A percentile compares a stretch with the other conserved stretches of the same genome.
phyloP scores from a whole-genome alignment of 2,797 vertebrate genomes.

The Dryobates pubescens region DNA sequence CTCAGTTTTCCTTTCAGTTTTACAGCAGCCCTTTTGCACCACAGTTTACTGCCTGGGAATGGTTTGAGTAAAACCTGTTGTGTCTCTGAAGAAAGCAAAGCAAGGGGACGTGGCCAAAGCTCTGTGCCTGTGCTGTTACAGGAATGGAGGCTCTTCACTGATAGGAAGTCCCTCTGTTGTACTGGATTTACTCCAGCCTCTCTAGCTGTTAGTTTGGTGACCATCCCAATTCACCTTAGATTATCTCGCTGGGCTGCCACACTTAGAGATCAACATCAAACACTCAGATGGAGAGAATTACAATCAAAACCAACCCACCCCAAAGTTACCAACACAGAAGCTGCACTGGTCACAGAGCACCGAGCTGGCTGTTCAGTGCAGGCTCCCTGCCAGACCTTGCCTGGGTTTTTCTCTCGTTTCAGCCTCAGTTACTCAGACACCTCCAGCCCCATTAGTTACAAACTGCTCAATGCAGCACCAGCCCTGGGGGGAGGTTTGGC shows the following conservation, averaged over 20 bases:
- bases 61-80: background rate
- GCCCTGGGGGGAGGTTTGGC: background rate
- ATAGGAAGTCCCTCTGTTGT: constrained; percentile 19
- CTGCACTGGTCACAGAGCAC: background rate
- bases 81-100: background rate
- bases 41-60: background rate
- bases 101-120: background rate
- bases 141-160: background rate
- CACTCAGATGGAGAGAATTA: background rate
- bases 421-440: background rate
- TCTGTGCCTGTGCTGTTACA: background rate
- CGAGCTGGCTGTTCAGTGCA: background rate
- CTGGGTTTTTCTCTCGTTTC: background rate
- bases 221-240: background rate
- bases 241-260: background rate
- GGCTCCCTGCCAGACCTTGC: background rate
- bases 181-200: constrained; percentile 14
- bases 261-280: background rate
- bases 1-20: background rate
- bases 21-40: background rate
- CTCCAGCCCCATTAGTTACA: background rate
- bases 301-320: background rate
- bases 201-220: constrained; percentile 12
- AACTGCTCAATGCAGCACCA: background rate
- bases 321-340: background rate